Evolutionary conservation across 2,113 vertebrate genomes (phyloP).

Genomic region (Reinhardtius hippoglossoides): DNA sequence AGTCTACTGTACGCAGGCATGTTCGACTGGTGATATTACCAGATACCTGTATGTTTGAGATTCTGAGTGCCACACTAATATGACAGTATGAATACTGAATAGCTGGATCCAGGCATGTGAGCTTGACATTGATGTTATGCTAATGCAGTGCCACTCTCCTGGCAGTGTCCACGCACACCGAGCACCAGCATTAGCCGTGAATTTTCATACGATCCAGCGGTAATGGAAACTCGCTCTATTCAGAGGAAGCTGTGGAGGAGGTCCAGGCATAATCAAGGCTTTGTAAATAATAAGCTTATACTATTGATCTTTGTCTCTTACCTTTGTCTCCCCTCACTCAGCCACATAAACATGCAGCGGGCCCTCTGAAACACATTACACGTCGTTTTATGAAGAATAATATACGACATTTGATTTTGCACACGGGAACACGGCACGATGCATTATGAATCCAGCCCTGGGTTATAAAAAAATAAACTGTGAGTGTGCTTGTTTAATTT

Average conservation of each 20-base stretch:
- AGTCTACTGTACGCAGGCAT: slow-evolving; percentile 7
- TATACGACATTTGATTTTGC: slow-evolving; percentile 45
- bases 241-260: slow-evolving; percentile 31
- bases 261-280: slow-evolving; percentile 41
- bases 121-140: slow-evolving; percentile 75
- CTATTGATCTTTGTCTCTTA: slow-evolving; percentile 53
- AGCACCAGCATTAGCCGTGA: slow-evolving; percentile 51
- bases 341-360: slow-evolving; percentile 1
- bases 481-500: slow-evolving; percentile 52
- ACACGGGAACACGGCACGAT: slow-evolving; percentile 6
- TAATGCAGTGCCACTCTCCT: slow-evolving; percentile 63
- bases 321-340: slow-evolving; percentile 17
- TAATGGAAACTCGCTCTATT: slow-evolving; percentile 65
- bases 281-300: slow-evolving; percentile 58
- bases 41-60: slow-evolving; percentile 58
- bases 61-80: slow-evolving; percentile 58
- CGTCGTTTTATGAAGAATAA: slow-evolving; percentile 22
- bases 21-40: slow-evolving; percentile 52
- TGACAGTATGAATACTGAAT: slow-evolving; percentile 70
- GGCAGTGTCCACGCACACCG: slow-evolving; percentile 50
- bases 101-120: slow-evolving; percentile 50
- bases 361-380: slow-evolving; percentile 13
- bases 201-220: slow-evolving; percentile 51
- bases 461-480: slow-evolving; percentile 53
- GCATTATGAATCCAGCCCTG: slow-evolving; percentile 44